phyloP scores from a whole-genome alignment of 2,888 invertebrate genomes.

The Drosophila percnosoma region DNA sequence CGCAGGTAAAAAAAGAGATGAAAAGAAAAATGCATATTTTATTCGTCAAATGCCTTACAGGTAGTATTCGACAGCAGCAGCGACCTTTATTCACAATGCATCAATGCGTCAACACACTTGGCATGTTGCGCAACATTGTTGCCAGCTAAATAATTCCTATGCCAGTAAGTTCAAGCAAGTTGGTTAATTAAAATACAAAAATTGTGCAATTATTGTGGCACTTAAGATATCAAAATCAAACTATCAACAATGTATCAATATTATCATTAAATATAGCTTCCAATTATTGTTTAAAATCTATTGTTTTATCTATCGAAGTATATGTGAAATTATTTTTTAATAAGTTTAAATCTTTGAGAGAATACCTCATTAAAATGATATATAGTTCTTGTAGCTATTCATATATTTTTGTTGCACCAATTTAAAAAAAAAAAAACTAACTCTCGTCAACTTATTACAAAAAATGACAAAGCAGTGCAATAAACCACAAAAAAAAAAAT shows the following conservation, averaged over 20 bases:
- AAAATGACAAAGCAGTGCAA: conserved; percentile 26
- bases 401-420: conserved; percentile 19
- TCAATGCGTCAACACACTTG: conserved; percentile 26
- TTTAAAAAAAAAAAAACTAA: conserved; percentile 8
- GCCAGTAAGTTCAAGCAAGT: not conserved
- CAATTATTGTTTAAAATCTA: not conserved
- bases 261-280: not conserved
- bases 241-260: not conserved
- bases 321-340: not conserved
- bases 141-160: conserved; percentile 6
- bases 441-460: conserved; percentile 24
- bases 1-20: conserved; percentile 39
- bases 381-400: not conserved
- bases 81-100: conserved; percentile 40
- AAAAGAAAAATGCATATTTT: conserved; percentile 46
- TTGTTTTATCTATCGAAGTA: not conserved
- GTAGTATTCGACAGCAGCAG: conserved; percentile 17
- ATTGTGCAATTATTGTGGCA: not conserved
- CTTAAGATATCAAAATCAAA: not conserved
- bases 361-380: not conserved
- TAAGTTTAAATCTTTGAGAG: not conserved
- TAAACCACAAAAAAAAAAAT: conserved; percentile 18
- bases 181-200: not conserved
- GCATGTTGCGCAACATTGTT: conserved; percentile 42
- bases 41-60: conserved; percentile 49